These are phyloP conservation scores for Polyploca ridens DNA, from an alignment of 2,888 invertebrate genomes.

Conservation along the genomic window DNA sequence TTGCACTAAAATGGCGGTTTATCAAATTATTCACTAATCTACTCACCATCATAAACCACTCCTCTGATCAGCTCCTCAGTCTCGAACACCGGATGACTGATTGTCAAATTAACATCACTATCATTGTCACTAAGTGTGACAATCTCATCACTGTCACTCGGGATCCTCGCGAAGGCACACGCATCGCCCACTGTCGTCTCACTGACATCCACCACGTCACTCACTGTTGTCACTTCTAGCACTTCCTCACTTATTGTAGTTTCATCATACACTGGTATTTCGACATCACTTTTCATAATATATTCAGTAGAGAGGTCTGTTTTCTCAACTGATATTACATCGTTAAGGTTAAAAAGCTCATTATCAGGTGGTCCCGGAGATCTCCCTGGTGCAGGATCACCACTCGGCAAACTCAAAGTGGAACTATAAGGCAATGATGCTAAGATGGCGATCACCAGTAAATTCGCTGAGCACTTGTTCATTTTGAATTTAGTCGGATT, in stretches of 20 bases:
- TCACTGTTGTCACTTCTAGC: constrained; percentile 49
- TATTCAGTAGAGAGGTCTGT: neutral
- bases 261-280: constrained; percentile 1
- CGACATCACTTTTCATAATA: neutral
- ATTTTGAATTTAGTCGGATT: constrained; percentile 59
- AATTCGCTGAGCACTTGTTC: constrained; percentile 36
- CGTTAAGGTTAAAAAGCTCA: constrained; percentile 9
- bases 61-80: constrained; percentile 79
- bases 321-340: neutral
- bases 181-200: constrained; percentile 56
- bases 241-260: constrained; percentile 52
- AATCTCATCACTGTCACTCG: constrained; percentile 73
- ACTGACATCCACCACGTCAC: constrained; percentile 50
- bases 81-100: constrained; percentile 81
- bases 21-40: constrained; percentile 5
- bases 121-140: constrained; percentile 70
- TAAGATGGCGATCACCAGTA: constrained; percentile 59
- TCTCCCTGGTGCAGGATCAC: constrained; percentile 87
- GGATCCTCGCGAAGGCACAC: constrained; percentile 72
- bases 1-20: no score
- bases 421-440: constrained; percentile 74
- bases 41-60: constrained; percentile 84
- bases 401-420: constrained; percentile 74
- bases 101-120: constrained; percentile 78
- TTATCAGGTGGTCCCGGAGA: constrained; percentile 85